Conservation (phyloP, 2,797 vertebrate genomes). For the Brachymystax lenok region DNA sequence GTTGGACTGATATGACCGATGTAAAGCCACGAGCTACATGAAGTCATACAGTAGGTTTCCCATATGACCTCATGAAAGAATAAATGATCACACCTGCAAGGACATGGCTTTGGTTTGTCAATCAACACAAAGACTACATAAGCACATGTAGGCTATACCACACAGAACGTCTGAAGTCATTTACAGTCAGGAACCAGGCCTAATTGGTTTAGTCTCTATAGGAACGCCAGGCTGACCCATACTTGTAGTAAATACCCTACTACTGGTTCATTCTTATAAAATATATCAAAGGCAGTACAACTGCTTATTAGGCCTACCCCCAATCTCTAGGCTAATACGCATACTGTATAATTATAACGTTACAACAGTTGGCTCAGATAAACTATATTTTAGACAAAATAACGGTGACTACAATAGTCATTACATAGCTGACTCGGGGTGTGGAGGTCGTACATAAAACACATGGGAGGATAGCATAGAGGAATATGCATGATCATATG, state of each 20-base stretch:
- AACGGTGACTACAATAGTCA: background rate
- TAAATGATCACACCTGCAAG: background rate
- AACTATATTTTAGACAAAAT: background rate
- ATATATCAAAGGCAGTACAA: background rate
- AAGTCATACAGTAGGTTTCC: too few relatives aligned
- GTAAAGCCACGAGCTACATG: too few relatives aligned
- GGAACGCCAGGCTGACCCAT: background rate
- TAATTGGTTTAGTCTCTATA: background rate
- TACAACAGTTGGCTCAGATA: background rate
- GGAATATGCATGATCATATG: background rate
- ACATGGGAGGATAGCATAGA: background rate
- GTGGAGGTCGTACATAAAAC: background rate
- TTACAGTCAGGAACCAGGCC: background rate
- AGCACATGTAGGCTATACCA: background rate
- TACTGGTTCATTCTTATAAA: background rate
- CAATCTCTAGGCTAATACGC: background rate
- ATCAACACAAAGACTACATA: background rate
- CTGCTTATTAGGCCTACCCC: background rate
- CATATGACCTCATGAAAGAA: too few relatives aligned
- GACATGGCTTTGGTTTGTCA: background rate
- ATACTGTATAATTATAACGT: background rate
- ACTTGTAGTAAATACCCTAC: background rate
- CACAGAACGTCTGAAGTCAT: background rate
- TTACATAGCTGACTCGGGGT: too few relatives aligned
- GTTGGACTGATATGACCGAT: too few relatives aligned